Conservation (phyloP, 2,888 invertebrate genomes). For the Stratiomys singularior region DNA sequence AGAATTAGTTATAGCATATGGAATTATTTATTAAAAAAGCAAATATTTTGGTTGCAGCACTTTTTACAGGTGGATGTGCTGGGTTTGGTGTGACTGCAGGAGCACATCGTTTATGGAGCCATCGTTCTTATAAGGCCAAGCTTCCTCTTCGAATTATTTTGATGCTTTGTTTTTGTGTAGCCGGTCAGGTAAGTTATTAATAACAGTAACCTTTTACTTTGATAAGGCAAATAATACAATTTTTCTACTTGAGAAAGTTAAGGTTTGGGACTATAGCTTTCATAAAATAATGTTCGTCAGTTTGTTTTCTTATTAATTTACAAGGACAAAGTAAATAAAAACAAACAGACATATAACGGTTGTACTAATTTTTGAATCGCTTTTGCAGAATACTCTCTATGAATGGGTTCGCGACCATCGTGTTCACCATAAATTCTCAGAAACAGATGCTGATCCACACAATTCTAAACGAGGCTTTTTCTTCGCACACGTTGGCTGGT, state of each 20-base stretch:
- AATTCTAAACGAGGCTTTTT: slow-evolving; percentile 86
- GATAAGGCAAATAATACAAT: no score
- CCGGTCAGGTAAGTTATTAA: slow-evolving; percentile 76
- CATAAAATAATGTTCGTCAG: no score
- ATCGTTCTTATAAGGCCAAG: slow-evolving; percentile 75
- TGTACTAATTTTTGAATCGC: no score
- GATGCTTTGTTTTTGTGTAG: slow-evolving; percentile 70
- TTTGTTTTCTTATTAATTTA: no score
- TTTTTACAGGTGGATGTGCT: slow-evolving; percentile 68
- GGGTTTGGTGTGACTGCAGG: slow-evolving; percentile 78
- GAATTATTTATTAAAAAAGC: no score
- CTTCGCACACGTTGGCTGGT: slow-evolving; percentile 94
- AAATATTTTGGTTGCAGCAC: slow-evolving; percentile 66
- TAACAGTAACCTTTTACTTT: no score
- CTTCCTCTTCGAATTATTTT: slow-evolving; percentile 71
- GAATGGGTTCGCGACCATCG: slow-evolving; percentile 88
- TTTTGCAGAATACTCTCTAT: slow-evolving; percentile 79
- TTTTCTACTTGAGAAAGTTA: no score
- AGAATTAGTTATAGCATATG: no score
- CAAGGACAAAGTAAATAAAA: no score
- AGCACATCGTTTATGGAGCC: slow-evolving; percentile 75
- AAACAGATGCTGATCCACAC: slow-evolving; percentile 86
- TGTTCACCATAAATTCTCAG: slow-evolving; percentile 84
- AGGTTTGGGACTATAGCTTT: no score
- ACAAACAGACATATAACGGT: no score